Percentiles rank a stretch among this genome's conserved stretches.
These are phyloP conservation scores for Trachelus tabidus DNA, from an alignment of 2,888 invertebrate species.

Conservation along the genomic window DNA sequence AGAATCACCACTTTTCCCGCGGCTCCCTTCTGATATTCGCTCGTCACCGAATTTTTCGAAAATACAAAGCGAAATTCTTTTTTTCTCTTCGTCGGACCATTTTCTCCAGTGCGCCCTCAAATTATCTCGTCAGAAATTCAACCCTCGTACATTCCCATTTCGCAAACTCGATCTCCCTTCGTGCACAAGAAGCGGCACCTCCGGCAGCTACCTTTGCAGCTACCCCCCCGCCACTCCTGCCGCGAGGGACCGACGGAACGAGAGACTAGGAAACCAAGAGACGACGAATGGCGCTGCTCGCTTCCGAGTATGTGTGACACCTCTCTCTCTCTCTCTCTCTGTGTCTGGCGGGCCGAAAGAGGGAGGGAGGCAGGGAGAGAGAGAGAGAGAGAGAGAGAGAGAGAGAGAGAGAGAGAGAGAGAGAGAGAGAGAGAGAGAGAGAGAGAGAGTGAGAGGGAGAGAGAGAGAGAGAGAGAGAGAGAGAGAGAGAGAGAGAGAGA, in stretches of 20 bases:
- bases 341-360: background rate
- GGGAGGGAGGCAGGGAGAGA: background rate
- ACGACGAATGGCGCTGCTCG: constrained; percentile 2
- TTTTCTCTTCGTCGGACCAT: constrained; percentile 3
- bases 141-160: constrained; percentile 59
- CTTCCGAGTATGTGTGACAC: constrained; percentile 22
- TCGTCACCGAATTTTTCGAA: background rate
- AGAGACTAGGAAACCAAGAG: constrained; percentile 17
- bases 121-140: constrained; percentile 63
- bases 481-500: background rate
- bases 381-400: background rate
- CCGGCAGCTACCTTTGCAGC: too few relatives aligned
- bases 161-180: constrained; percentile 59
- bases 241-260: constrained; percentile 10
- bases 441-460: background rate
- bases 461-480: background rate
- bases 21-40: too few relatives aligned
- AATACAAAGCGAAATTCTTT: background rate
- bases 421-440: background rate
- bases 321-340: constrained; percentile 19
- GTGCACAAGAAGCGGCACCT: constrained; percentile 24
- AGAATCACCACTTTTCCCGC: too few relatives aligned
- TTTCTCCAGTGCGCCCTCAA: constrained; percentile 41
- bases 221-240: constrained; percentile 5
- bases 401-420: background rate